Conservation (phyloP, 1,140 invertebrate species). For the Scaptomyza pallida region DNA sequence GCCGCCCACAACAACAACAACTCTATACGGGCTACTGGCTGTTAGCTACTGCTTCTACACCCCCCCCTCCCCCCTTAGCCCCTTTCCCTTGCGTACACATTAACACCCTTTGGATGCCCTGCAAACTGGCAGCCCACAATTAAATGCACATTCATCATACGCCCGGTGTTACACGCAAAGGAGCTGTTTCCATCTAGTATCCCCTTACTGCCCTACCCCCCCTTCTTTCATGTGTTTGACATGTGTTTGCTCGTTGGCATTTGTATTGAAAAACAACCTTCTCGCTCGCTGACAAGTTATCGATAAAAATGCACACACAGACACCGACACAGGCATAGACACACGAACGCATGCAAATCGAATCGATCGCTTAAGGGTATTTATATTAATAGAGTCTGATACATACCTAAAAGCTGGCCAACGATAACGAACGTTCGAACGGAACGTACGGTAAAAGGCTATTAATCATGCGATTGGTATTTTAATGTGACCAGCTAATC, state of each 20-base stretch:
- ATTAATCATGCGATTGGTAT: slow-evolving; percentile 36
- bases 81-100: no score
- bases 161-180: slow-evolving; percentile 37
- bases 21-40: background rate
- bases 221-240: background rate
- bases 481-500: slow-evolving; percentile 13
- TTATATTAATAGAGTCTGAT: slow-evolving; percentile 19
- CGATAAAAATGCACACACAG: slow-evolving; percentile 14
- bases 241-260: slow-evolving; percentile 45
- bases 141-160: slow-evolving; percentile 78
- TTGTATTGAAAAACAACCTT: slow-evolving; percentile 21
- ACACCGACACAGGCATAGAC: no score
- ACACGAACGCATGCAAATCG: background rate
- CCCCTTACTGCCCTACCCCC: background rate
- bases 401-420: slow-evolving; percentile 13
- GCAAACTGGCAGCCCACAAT: slow-evolving; percentile 47
- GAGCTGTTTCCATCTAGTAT: slow-evolving; percentile 11
- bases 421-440: no score
- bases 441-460: slow-evolving; percentile 24
- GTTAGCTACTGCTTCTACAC: background rate
- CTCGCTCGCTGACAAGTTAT: slow-evolving; percentile 25
- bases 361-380: background rate
- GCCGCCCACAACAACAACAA: slow-evolving; percentile 22
- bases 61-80: background rate
- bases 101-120: background rate